Conservation (phyloP, 2,113 vertebrate species). For the Phrynosoma blainvillii region DNA sequence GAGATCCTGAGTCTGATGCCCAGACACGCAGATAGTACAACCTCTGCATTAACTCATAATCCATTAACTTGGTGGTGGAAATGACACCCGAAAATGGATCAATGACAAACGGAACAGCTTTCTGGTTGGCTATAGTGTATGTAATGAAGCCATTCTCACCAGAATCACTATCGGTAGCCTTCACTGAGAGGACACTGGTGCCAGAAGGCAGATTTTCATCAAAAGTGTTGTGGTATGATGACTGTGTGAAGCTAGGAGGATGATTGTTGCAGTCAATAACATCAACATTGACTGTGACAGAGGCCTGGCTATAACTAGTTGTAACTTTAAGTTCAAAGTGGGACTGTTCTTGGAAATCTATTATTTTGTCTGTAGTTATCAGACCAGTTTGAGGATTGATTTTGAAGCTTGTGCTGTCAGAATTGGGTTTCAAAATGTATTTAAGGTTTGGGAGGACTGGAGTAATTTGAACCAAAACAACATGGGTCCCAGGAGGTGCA, state of each 20-base stretch:
- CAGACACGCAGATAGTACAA: slow-evolving; percentile 88
- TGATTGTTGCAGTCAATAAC: slow-evolving; percentile 92
- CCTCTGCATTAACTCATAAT: slow-evolving; percentile 94
- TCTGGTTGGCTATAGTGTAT: slow-evolving; percentile 83
- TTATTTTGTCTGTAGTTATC: slow-evolving; percentile 81
- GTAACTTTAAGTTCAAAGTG: slow-evolving; percentile 86
- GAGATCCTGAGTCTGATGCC: slow-evolving; percentile 93
- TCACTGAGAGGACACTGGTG: slow-evolving; percentile 84
- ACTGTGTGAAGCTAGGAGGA: slow-evolving; percentile 80
- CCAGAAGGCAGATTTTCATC: slow-evolving; percentile 90
- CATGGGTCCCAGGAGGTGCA: slow-evolving; percentile 86
- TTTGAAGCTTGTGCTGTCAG: slow-evolving; percentile 81
- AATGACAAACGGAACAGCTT: slow-evolving; percentile 85
- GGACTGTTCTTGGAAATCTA: slow-evolving; percentile 83
- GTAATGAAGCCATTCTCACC: slow-evolving; percentile 88
- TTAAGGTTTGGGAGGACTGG: slow-evolving; percentile 76
- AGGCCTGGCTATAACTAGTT: slow-evolving; percentile 74
- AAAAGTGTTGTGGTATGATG: slow-evolving; percentile 82
- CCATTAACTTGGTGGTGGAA: slow-evolving; percentile 85
- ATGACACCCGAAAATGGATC: slow-evolving; percentile 89
- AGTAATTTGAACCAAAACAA: slow-evolving; percentile 79
- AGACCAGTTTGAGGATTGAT: slow-evolving; percentile 87
- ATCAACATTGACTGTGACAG: slow-evolving; percentile 80
- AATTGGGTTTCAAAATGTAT: slow-evolving; percentile 82
- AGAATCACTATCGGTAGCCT: slow-evolving; percentile 84